A percentile compares a stretch with the other conserved stretches of the same genome.
Conservation (phyloP, 2,113 vertebrate species). For the Bufo gargarizans region DNA sequence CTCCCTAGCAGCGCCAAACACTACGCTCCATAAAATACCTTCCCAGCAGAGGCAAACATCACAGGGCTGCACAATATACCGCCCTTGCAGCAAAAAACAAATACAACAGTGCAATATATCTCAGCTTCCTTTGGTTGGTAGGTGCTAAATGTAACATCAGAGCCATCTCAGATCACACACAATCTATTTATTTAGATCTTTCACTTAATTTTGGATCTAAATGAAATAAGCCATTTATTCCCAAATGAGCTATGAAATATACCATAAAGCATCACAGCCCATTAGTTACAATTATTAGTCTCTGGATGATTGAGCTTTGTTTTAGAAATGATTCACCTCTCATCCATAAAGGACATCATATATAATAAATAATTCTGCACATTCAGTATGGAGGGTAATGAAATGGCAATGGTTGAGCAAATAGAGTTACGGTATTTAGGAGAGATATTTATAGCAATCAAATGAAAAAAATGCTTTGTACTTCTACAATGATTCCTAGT, state of each 20-base stretch:
- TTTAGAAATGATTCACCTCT: slow-evolving; percentile 56
- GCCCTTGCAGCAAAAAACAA: too few species aligned
- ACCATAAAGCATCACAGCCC: slow-evolving; percentile 64
- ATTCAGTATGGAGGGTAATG: slow-evolving; percentile 42
- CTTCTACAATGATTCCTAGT: slow-evolving; percentile 39
- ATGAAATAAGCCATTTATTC: slow-evolving; percentile 67
- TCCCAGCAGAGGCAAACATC: too few species aligned
- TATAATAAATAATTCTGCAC: slow-evolving; percentile 53
- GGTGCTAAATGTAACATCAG: slow-evolving; percentile 64
- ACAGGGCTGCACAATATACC: too few species aligned
- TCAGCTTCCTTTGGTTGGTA: slow-evolving; percentile 47
- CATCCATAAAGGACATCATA: slow-evolving; percentile 52
- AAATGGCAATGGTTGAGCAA: slow-evolving; percentile 51
- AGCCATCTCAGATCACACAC: slow-evolving; percentile 65
- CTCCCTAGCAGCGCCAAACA: too few species aligned
- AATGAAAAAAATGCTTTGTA: slow-evolving; percentile 44
- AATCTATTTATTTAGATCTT: slow-evolving; percentile 65
- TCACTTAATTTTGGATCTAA: slow-evolving; percentile 64
- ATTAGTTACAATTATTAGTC: slow-evolving; percentile 69
- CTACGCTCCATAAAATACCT: too few species aligned
- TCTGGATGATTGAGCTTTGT: slow-evolving; percentile 65
- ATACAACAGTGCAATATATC: too few species aligned
- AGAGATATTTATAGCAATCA: slow-evolving; percentile 52
- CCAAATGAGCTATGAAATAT: slow-evolving; percentile 65
- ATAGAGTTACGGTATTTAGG: slow-evolving; percentile 52